These are phyloP conservation scores for Cynoglossus semilaevis DNA, from an alignment of 2,113 vertebrate species.

Conservation along the genomic window DNA sequence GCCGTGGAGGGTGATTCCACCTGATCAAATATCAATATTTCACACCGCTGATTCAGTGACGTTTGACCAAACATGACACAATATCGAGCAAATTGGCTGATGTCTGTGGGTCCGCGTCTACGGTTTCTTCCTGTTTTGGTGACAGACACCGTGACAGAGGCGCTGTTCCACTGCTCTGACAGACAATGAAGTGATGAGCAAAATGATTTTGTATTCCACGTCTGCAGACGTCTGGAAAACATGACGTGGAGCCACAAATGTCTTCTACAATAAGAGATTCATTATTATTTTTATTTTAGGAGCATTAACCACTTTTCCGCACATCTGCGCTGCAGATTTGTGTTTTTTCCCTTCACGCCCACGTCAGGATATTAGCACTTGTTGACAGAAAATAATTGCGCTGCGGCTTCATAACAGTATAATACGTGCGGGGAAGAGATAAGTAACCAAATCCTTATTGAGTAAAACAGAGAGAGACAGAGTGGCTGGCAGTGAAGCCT, in stretches of 20 bases:
- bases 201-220: too few relatives aligned
- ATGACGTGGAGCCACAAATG: too few relatives aligned
- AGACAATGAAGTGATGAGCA: not conserved
- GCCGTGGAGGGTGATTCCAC: conserved; percentile 43
- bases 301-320: not conserved
- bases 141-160: conserved; percentile 7
- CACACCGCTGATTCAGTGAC: conserved; percentile 54
- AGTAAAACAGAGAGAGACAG: conserved; percentile 58
- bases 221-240: too few relatives aligned
- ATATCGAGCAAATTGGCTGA: conserved; percentile 53
- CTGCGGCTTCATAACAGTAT: conserved; percentile 22
- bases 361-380: conserved; percentile 4
- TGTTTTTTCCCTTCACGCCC: not conserved
- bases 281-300: not conserved
- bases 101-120: conserved; percentile 24
- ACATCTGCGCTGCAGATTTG: not conserved
- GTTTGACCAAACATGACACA: conserved; percentile 69
- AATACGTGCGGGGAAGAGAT: conserved; percentile 45
- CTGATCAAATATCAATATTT: conserved; percentile 72
- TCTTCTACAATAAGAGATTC: too few relatives aligned
- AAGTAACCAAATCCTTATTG: conserved; percentile 54
- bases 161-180: not conserved
- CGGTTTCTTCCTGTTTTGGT: conserved; percentile 15
- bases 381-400: conserved; percentile 23
- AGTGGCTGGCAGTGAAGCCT: conserved; percentile 63